phyloP scores from a whole-genome alignment of 2,797 vertebrate species.

The Carapus acus region DNA sequence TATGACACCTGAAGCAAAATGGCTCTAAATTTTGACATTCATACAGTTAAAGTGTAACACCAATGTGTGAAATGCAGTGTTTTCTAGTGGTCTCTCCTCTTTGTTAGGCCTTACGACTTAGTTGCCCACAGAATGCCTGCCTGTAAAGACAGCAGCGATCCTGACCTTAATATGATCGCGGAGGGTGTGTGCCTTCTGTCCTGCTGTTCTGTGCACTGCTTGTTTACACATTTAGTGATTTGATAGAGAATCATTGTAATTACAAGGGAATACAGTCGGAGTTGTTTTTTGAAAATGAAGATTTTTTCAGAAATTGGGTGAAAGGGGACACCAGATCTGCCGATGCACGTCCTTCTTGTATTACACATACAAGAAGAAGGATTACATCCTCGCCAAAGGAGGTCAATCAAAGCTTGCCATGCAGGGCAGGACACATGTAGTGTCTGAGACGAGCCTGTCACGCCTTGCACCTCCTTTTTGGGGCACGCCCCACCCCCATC shows the following conservation, averaged over 20 bases:
- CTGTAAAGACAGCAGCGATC: conserved; percentile 75
- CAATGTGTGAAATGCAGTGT: conserved; percentile 47
- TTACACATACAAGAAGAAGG: conserved; percentile 31
- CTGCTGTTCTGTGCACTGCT: conserved; percentile 51
- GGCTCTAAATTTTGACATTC: conserved; percentile 59
- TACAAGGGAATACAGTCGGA: conserved; percentile 15
- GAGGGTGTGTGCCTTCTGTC: conserved; percentile 63
- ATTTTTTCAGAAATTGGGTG: neutral
- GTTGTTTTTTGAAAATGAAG: conserved; percentile 19
- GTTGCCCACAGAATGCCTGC: conserved; percentile 75
- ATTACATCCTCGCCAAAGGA: conserved; percentile 34
- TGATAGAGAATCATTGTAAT: conserved; percentile 33
- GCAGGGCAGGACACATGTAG: conserved; percentile 26
- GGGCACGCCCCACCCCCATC: conserved; percentile 6
- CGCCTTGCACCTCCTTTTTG: conserved; percentile 35
- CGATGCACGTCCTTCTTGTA: conserved; percentile 17
- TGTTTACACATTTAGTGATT: conserved; percentile 55
- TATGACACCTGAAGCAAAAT: no score
- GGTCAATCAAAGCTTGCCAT: conserved; percentile 47
- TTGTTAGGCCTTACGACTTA: no score
- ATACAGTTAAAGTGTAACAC: conserved; percentile 54
- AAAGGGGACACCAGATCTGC: conserved; percentile 5
- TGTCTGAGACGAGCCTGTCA: conserved; percentile 40
- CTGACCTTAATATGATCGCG: conserved; percentile 64
- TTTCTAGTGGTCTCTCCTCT: conserved; percentile 58